A percentile compares a stretch with the other conserved stretches of the same genome.
phyloP scores from a whole-genome alignment of 2,888 invertebrate genomes.

The Urechis unicinctus region DNA sequence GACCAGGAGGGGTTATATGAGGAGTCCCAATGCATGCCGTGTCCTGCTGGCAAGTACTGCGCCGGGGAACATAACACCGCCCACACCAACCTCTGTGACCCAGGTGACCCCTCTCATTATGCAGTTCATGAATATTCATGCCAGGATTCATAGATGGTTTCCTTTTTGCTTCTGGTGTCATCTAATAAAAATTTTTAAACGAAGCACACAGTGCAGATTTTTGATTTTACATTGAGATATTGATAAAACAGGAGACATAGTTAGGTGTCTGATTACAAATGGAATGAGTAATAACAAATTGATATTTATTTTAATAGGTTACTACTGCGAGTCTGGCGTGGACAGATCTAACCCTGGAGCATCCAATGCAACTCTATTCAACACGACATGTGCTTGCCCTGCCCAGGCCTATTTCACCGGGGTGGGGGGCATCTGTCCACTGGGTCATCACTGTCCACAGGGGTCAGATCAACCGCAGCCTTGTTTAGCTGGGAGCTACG shows the following conservation, averaged over 20 bases:
- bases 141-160: no score
- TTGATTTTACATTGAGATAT: no score
- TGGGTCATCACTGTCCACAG: constrained; percentile 38
- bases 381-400: constrained; percentile 29
- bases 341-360: constrained; percentile 34
- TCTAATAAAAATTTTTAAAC: no score
- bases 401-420: constrained; percentile 28
- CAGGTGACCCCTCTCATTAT: constrained; percentile 23
- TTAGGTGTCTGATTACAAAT: neutral
- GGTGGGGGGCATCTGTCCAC: constrained; percentile 34
- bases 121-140: no score
- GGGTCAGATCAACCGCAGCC: constrained; percentile 19
- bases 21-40: constrained; percentile 33
- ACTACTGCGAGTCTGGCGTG: constrained; percentile 42
- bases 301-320: constrained; percentile 23
- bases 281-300: neutral
- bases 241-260: no score
- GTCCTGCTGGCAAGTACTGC: constrained; percentile 40
- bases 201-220: no score
- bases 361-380: constrained; percentile 21
- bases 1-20: constrained; percentile 25
- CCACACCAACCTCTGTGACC: constrained; percentile 30
- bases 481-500: constrained; percentile 27
- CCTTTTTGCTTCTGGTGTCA: no score
- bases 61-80: constrained; percentile 28